Evolutionary conservation across 2,888 invertebrate genomes (phyloP).

Genomic region (Sipunculus nudus): DNA sequence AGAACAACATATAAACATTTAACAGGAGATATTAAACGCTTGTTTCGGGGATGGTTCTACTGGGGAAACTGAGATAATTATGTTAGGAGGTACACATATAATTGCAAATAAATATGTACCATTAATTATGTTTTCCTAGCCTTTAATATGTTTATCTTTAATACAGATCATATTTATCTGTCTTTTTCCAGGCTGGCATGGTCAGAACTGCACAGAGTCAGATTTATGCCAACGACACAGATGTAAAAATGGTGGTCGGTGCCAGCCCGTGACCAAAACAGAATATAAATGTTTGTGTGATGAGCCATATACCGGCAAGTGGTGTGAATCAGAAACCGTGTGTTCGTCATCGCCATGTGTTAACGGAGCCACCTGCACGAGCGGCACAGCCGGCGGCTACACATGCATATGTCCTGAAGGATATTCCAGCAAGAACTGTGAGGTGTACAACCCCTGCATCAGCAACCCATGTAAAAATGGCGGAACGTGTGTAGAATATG

Average conservation of each 20-base stretch:
- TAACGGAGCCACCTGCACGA: constrained; percentile 25
- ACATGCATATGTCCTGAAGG: constrained; percentile 33
- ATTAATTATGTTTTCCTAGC: no score
- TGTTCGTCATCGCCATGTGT: constrained; percentile 24
- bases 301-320: constrained; percentile 25
- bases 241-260: constrained; percentile 38
- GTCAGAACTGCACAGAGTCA: constrained; percentile 30
- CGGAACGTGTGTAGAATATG: constrained; percentile 11
- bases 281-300: constrained; percentile 27
- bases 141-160: no score
- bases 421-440: constrained; percentile 32
- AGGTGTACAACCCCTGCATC: constrained; percentile 31
- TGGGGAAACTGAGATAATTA: no score
- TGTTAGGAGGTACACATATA: no score
- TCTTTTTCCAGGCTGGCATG: constrained; percentile 27
- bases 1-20: no score
- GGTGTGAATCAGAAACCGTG: constrained; percentile 34
- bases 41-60: no score
- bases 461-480: constrained; percentile 27
- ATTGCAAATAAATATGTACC: no score
- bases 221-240: constrained; percentile 35
- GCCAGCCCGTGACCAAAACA: constrained; percentile 19
- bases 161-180: not conserved
- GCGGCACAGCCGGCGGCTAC: constrained; percentile 25
- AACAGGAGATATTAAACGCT: no score